These are phyloP conservation scores for Falcaria lacertinaria DNA, from an alignment of 2,888 invertebrate genomes.

Conservation along the genomic window DNA sequence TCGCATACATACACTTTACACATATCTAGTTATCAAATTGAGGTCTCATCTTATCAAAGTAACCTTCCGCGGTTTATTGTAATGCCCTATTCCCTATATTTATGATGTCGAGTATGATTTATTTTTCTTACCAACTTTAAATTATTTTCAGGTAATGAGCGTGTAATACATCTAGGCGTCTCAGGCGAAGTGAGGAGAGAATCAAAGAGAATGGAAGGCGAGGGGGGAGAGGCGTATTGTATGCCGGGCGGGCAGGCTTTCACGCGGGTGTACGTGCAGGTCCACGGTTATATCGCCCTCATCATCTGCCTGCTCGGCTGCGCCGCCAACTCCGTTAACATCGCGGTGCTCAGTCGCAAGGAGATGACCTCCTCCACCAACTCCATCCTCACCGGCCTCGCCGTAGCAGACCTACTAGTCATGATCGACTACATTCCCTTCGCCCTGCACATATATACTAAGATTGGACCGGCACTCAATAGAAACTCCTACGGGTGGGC, in stretches of 20 bases:
- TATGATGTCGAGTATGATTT: no score
- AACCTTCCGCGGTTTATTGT: no score
- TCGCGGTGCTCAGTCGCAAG: conserved; percentile 91
- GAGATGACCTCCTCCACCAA: conserved; percentile 97
- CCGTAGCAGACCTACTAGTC: conserved; percentile 94
- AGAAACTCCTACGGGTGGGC: conserved; percentile 86
- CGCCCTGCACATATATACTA: conserved; percentile 87
- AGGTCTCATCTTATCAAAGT: no score
- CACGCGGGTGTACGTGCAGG: conserved; percentile 81
- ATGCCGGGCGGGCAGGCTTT: conserved; percentile 79
- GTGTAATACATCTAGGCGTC: conserved; percentile 7
- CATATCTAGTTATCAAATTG: no score
- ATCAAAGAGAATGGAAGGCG: conserved; percentile 27
- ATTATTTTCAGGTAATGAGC: conserved; percentile 8
- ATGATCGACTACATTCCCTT: conserved; percentile 97
- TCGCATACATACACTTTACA: no score
- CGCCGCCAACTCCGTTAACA: conserved; percentile 93
- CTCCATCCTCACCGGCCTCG: conserved; percentile 93
- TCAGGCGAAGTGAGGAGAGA: background rate
- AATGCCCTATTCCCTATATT: no score
- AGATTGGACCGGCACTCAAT: conserved; percentile 68
- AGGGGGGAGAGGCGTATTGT: conserved; percentile 60
- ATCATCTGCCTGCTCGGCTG: conserved; percentile 94
- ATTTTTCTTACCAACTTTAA: background rate
- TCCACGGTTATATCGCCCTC: conserved; percentile 92